phyloP scores from a whole-genome alignment of 2,888 invertebrate genomes.

The Andrena camellia region DNA sequence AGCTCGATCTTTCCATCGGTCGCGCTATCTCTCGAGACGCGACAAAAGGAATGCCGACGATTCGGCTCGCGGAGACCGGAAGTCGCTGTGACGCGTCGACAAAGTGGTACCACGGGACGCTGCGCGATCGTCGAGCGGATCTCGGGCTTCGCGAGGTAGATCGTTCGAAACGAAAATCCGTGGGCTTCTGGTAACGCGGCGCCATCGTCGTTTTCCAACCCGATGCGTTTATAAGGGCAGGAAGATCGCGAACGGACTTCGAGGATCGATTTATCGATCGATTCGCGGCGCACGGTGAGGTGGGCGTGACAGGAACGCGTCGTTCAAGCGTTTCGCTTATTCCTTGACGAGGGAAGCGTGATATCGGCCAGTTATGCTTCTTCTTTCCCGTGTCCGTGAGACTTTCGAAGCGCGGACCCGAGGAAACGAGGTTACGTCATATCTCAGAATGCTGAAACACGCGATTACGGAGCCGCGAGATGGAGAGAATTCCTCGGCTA shows the following conservation, averaged over 20 bases:
- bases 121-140: background rate
- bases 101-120: background rate
- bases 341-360: background rate
- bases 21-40: background rate
- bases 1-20: slow-evolving; percentile 3
- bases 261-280: background rate
- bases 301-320: slow-evolving; percentile 31
- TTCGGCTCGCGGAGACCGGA: slow-evolving; percentile 4
- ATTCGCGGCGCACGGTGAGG: background rate
- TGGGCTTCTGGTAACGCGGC: too few relatives aligned
- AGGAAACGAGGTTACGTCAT: background rate
- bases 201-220: background rate
- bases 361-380: background rate
- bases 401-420: background rate
- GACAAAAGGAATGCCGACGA: background rate
- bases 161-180: background rate
- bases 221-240: too few relatives aligned
- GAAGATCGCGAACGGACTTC: background rate
- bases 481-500: too few relatives aligned
- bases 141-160: background rate
- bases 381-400: slow-evolving; percentile 18
- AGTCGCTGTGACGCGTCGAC: background rate
- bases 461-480: background rate
- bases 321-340: slow-evolving; percentile 25
- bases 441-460: background rate